A percentile compares a stretch with the other conserved stretches of the same genome.
Conservation (phyloP, 2,888 invertebrate genomes). For the Lithophane ornitopus region DNA sequence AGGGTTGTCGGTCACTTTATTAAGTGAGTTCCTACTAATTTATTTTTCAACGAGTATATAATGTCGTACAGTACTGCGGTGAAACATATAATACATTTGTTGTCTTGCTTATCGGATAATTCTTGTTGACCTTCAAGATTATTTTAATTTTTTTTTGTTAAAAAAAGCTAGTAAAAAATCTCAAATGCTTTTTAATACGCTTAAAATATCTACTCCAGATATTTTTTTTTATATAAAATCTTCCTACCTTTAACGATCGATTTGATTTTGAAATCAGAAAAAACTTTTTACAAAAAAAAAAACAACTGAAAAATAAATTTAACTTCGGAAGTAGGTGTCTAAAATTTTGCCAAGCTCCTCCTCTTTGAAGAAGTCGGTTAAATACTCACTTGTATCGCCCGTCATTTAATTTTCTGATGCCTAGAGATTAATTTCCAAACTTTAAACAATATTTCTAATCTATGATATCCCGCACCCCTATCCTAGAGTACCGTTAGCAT, state of each 20-base stretch:
- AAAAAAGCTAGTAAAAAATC: background rate
- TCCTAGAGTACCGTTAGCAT: constrained; percentile 58
- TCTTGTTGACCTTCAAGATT: background rate
- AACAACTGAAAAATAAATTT: too few relatives aligned
- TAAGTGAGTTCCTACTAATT: background rate
- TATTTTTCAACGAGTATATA: background rate
- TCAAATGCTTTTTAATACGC: background rate
- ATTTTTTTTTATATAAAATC: background rate
- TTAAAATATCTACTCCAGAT: background rate
- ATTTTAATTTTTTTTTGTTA: background rate
- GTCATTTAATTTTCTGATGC: background rate
- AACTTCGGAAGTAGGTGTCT: too few relatives aligned
- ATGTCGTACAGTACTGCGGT: background rate
- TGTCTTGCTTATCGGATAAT: background rate
- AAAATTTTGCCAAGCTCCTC: too few relatives aligned
- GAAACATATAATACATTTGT: too few relatives aligned
- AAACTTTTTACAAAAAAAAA: too few relatives aligned
- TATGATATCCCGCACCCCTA: background rate
- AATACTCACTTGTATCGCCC: background rate
- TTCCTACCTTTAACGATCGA: background rate
- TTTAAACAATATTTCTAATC: background rate
- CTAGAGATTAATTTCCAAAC: background rate
- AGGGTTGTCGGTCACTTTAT: constrained; percentile 12
- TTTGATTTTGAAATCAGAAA: background rate
- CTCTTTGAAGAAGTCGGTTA: too few relatives aligned